A percentile compares a stretch with the other conserved stretches of the same genome.
Conservation (phyloP, 2,888 invertebrate genomes). For the Agriopis marginaria region DNA sequence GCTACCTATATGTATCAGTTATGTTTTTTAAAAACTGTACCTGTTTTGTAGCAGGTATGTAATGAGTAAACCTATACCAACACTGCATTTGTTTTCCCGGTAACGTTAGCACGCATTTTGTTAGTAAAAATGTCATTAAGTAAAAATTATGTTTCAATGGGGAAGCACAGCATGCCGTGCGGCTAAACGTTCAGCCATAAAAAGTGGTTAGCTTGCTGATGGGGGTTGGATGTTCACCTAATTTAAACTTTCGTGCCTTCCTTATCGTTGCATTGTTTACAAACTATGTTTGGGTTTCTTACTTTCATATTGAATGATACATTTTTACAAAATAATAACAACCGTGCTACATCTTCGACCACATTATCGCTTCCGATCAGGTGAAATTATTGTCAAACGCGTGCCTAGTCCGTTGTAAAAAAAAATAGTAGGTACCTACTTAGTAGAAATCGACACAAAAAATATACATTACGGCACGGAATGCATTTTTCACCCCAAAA, state of each 20-base stretch:
- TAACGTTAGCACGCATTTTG: slow-evolving; percentile 23
- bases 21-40: too few species aligned
- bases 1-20: too few species aligned
- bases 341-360: too few species aligned
- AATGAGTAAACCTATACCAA: not conserved
- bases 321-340: too few species aligned
- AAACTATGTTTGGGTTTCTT: slow-evolving; percentile 6
- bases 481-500: not conserved
- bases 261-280: slow-evolving; percentile 23
- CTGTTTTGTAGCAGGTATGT: too few species aligned
- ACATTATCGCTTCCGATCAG: too few species aligned
- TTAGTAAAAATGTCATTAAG: slow-evolving; percentile 30
- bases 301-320: too few species aligned
- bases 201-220: slow-evolving; percentile 32
- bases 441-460: too few species aligned
- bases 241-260: slow-evolving; percentile 34
- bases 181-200: slow-evolving; percentile 32
- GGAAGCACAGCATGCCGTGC: slow-evolving; percentile 31
- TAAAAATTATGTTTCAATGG: slow-evolving; percentile 34
- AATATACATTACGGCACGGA: not conserved
- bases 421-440: too few species aligned
- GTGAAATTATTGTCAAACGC: too few species aligned
- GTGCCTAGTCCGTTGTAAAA: too few species aligned
- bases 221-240: slow-evolving; percentile 34
- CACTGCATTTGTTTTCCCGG: not conserved